Percentiles rank a stretch among this genome's conserved stretches.
Conservation (phyloP, 2,113 vertebrate genomes). For the Oncorhynchus masou region DNA sequence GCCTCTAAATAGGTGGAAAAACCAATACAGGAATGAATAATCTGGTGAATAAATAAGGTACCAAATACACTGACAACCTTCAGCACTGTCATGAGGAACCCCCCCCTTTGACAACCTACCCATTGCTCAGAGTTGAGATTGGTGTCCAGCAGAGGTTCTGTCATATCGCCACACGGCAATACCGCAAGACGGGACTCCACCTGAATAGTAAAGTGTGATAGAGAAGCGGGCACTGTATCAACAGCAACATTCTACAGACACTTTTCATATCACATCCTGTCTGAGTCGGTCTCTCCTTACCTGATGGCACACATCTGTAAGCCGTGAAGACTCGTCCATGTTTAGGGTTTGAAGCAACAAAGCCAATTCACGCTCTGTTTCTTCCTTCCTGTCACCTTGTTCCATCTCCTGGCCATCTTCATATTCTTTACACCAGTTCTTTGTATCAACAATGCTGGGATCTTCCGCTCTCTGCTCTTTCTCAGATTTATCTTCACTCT, state of each 20-base stretch:
- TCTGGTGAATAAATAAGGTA: background rate
- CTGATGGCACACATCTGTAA: slow-evolving; percentile 55
- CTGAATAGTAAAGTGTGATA: slow-evolving; percentile 42
- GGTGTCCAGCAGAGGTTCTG: slow-evolving; percentile 70
- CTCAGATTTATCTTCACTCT: background rate
- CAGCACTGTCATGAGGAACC: background rate
- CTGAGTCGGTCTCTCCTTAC: slow-evolving; percentile 34
- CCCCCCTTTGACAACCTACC: slow-evolving; percentile 65
- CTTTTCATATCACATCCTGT: background rate
- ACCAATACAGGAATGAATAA: background rate
- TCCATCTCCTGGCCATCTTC: background rate
- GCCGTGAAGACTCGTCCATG: slow-evolving; percentile 53
- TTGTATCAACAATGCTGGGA: background rate
- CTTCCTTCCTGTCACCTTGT: background rate
- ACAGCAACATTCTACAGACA: too few relatives aligned
- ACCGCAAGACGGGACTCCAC: slow-evolving; percentile 56
- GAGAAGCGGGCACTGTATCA: too few relatives aligned
- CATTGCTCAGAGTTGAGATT: slow-evolving; percentile 72
- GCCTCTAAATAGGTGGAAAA: slow-evolving; percentile 55
- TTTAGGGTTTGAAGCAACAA: slow-evolving; percentile 42
- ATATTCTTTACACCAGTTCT: background rate
- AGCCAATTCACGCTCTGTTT: background rate
- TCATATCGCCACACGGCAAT: slow-evolving; percentile 48
- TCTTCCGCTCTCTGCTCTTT: background rate
- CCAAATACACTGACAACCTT: background rate